Conservation (phyloP, 2,797 vertebrate species). For the Coranthus polyacanthus region DNA sequence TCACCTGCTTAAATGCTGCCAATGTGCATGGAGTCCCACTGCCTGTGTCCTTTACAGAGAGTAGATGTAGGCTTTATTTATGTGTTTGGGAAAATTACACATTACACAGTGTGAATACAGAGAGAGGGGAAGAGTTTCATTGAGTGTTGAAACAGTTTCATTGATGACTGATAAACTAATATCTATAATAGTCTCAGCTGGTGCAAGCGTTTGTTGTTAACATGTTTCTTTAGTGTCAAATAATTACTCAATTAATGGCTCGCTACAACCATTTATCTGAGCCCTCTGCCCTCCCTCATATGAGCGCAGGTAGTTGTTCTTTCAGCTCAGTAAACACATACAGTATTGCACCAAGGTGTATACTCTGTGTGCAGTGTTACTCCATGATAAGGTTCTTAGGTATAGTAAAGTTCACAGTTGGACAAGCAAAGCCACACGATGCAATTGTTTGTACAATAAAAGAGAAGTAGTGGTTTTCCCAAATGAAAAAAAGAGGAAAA, state of each 20-base stretch:
- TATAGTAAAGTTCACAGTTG: constrained; percentile 20
- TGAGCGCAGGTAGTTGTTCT: constrained; percentile 11
- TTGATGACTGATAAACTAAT: neutral
- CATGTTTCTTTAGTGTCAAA: no score
- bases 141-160: constrained; percentile 4
- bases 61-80: constrained; percentile 82
- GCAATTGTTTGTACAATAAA: constrained; percentile 47
- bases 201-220: no score
- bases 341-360: constrained; percentile 5
- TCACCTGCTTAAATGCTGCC: constrained; percentile 95
- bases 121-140: constrained; percentile 23
- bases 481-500: constrained; percentile 58
- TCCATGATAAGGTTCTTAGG: constrained; percentile 14
- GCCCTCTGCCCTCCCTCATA: neutral
- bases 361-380: constrained; percentile 1
- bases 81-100: constrained; percentile 53
- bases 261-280: constrained; percentile 1
- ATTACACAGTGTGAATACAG: constrained; percentile 11
- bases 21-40: constrained; percentile 87
- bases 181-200: no score
- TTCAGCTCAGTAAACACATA: constrained; percentile 7
- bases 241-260: no score
- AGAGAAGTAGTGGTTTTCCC: constrained; percentile 38
- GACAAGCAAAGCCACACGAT: constrained; percentile 30
- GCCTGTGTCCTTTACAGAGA: constrained; percentile 81